Evolutionary conservation across 1,140 invertebrate genomes (phyloP), one percentile per base, ranked within the genome.

Genomic region (Metopolophium dirhodum): DNA sequence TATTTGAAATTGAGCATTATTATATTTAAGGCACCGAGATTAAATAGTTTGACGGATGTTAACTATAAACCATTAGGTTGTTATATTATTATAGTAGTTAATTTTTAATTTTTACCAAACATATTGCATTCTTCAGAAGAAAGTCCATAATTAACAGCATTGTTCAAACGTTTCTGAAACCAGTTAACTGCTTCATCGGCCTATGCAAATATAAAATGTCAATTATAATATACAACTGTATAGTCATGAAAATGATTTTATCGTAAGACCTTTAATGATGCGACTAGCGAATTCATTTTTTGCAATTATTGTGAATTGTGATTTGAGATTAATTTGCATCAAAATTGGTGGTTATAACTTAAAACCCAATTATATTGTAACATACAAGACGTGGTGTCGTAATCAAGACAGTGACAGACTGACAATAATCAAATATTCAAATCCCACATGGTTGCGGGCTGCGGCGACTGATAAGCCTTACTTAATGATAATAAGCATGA

Each of bases 131-230:
- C 91, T 57, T 85, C 91, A 41, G 82, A 41, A 54, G 91, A 57
- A 51, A 93, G 22, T 41, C 91, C 91, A 86, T 93, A 93, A 93
- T 0, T 93, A 20, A 86, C 35, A 57, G 68, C 68, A 93, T 93
- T 93, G 18, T 93, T 93, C 18, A 93, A 54, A 41, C 82, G 47
- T 86, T 93, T 93, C 54, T 86, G 91, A 51, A 93, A 93, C 91
- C 91, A 93, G 8, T 57, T 86, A 30, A 93, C 26, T n/a, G 91
- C 91, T 85, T 93, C 91, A 30, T 86, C 26, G 0, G 91, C 35
- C 91, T 93, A 85, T 51, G 37, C 23, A 54, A 54, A 86, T 23
- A 57, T 30, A n/a, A 88, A 30, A 22, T 54, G 3, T 22, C 14
- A 51, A 41, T 51, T 85, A 54, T 30, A 57, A 90, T n/a, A n/a